These are phyloP conservation scores for Hofmannophila pseudospretella DNA, from an alignment of 2,888 invertebrate genomes.

Conservation along the genomic window DNA sequence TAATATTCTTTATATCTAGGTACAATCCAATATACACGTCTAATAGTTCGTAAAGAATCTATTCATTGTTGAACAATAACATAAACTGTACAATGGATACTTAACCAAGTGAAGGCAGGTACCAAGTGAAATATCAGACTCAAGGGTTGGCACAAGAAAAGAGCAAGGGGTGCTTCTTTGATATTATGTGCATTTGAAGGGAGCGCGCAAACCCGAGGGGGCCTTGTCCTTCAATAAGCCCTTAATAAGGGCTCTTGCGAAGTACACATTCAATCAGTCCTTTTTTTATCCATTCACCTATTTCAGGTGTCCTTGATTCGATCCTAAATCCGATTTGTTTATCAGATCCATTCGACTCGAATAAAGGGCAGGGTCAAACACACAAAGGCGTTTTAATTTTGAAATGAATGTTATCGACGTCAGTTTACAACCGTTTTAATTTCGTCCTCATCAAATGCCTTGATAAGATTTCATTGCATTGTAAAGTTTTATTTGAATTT, in stretches of 20 bases:
- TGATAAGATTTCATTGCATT: conserved; percentile 54
- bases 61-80: conserved; percentile 23
- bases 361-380: conserved; percentile 55
- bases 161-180: conserved; percentile 65
- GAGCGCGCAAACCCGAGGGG: conserved; percentile 47
- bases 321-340: conserved; percentile 62
- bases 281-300: conserved; percentile 49
- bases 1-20: neutral
- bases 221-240: conserved; percentile 67
- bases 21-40: conserved; percentile 1
- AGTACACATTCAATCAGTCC: conserved; percentile 57
- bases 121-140: conserved; percentile 42
- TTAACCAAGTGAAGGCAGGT: conserved; percentile 40
- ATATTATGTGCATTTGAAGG: conserved; percentile 45
- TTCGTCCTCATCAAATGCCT: conserved; percentile 38
- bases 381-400: conserved; percentile 48
- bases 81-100: conserved; percentile 36
- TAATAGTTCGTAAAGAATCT: conserved; percentile 25
- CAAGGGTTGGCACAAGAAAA: conserved; percentile 60
- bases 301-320: conserved; percentile 70
- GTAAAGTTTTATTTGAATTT: conserved; percentile 44
- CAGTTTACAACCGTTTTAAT: conserved; percentile 49
- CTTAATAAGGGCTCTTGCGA: conserved; percentile 60
- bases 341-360: conserved; percentile 50
- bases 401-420: conserved; percentile 53